Percentiles rank a stretch among this genome's conserved stretches.
These are phyloP conservation scores for Okapia johnstoni DNA, from an alignment of 2,113 vertebrate genomes.

Conservation along the genomic window DNA sequence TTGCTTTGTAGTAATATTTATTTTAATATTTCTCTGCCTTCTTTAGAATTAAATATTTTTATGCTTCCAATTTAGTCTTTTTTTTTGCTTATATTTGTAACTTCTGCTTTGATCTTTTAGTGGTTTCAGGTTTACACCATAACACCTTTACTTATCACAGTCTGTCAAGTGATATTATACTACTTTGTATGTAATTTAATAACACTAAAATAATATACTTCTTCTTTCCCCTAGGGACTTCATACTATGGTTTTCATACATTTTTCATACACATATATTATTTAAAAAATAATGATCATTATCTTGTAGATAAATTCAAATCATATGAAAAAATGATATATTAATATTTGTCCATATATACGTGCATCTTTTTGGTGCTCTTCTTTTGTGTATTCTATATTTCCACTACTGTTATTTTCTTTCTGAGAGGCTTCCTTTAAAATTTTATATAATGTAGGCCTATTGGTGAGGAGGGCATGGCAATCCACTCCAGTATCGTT, in stretches of 20 bases:
- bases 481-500: neutral
- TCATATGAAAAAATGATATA: neutral
- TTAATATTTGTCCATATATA: neutral
- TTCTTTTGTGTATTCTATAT: neutral
- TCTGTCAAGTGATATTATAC: neutral
- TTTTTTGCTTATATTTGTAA: neutral
- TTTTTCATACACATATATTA: neutral
- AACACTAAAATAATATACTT: neutral
- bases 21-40: neutral
- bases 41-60: neutral
- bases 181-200: neutral
- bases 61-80: neutral
- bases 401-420: neutral
- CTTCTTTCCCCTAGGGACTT: neutral
- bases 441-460: neutral
- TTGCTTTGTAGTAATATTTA: neutral
- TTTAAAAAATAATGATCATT: neutral
- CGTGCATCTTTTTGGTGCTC: neutral
- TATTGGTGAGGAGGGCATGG: neutral
- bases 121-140: neutral
- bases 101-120: neutral
- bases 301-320: neutral
- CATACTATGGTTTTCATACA: neutral
- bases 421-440: neutral
- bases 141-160: neutral